These are phyloP conservation scores for Sebastiscus tertius DNA, from an alignment of 2,797 vertebrate genomes.

Conservation along the genomic window DNA sequence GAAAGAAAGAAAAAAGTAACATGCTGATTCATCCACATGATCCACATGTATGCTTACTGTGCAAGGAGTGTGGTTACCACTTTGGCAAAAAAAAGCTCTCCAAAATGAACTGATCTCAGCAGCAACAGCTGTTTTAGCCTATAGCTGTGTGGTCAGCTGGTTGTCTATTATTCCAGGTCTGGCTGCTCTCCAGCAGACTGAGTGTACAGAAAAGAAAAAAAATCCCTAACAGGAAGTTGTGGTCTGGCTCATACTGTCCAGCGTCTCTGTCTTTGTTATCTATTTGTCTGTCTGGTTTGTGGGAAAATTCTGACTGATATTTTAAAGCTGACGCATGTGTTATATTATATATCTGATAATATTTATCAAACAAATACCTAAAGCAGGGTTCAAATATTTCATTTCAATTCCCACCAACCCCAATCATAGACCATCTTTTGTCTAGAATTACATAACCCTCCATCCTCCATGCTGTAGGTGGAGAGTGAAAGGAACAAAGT, in stretches of 20 bases:
- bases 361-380: background rate
- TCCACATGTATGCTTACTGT: background rate
- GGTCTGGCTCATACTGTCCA: constrained; percentile 30
- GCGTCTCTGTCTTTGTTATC: constrained; percentile 40
- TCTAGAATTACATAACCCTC: constrained; percentile 6
- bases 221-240: constrained; percentile 56
- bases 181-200: constrained; percentile 42
- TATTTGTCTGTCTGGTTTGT: background rate
- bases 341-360: background rate
- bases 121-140: background rate
- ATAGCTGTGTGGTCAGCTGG: constrained; percentile 32
- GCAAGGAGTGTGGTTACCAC: background rate
- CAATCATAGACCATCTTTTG: constrained; percentile 7
- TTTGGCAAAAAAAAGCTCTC: background rate
- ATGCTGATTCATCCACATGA: constrained; percentile 15
- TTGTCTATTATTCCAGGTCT: constrained; percentile 40
- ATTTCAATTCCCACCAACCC: background rate
- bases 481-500: constrained; percentile 15
- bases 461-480: background rate
- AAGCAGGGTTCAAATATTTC: background rate
- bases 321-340: background rate
- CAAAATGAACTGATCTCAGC: background rate
- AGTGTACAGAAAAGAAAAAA: constrained; percentile 17
- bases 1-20: background rate
- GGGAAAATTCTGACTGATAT: background rate